Base-by-base conservation (phyloP, 2,888 invertebrate genomes). In the Harmothoe impar region DNA sequence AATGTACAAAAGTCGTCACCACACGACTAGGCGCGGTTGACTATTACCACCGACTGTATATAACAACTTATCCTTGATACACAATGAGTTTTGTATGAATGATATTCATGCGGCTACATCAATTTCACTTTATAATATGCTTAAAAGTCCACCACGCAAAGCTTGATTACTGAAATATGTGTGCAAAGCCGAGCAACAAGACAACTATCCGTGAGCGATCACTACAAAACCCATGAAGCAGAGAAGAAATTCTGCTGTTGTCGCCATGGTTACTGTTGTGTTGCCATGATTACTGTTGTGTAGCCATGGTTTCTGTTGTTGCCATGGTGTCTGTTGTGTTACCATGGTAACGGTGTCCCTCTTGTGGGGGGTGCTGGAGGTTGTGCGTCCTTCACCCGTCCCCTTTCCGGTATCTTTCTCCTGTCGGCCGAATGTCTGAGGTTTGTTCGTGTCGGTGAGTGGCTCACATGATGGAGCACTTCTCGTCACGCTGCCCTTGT, bases 381-480 rank as follows among this genome's bases (percentile, higher is more conserved):
- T 43, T 43, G 43, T 43, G 43, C 43, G 10, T 43, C 31, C 25
- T 77, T 20, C 77, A 15, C 81, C 43, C 0, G 35, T 43, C 43
- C 43, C 35, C 77, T 15, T 25, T 29, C 72, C 72, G 15, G 72
- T 72, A 15, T 15, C 25, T 72, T 25, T 25, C 29, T 72, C 31
- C 72, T 43, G 33, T n/a, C 20, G 33, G 33, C n/a, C 43, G 23
- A 43, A 43, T 43, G 43, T 72, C 0, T 72, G 25, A 29, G 77
- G 81, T 35, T 81, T 43, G 31, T 20, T 81, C 23, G 5, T 81
- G 17, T 72, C 25, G 25, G 15, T 43, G 3, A 7, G 81, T 35
- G 0, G 86, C 86, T 86, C 86, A 86, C 86, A 86, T 86, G 33
- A 86, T 86, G 17, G 86, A 86, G 86, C 86, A 86, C 54, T 86